Evolutionary conservation across 64 coral and sea anemone species (phyloP), one percentile per base, ranked within the genome.

Genomic region (Anthopleura sola): DNA sequence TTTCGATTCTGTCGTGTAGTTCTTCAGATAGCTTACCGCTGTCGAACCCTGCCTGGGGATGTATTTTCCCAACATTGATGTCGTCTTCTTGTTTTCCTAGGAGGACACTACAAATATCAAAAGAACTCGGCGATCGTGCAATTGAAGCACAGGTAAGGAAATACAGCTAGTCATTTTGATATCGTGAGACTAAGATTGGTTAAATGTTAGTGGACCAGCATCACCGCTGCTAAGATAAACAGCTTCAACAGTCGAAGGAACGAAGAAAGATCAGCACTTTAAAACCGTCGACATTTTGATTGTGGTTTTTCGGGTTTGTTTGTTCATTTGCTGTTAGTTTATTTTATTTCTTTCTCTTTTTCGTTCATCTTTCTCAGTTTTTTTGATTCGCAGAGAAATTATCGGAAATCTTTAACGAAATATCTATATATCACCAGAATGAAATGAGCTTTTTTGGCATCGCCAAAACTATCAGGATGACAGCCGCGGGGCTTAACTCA

Each of bases 31-130:
- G 23, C 19, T 23, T 79, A 23, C 37, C 37, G 1, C 37, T 79
- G 36, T 38, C 76, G 20, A 79, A 15, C 19, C 36, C 36, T 48
- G 14, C 33, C 20, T 77, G 32, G 37, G 21, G 76, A 78, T 78
- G 37, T 40, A 37, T 36, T 79, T 84, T 84, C 31, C 82, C 40
- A 32, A 32, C 50, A 15, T 84, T 84, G 21, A 23, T 58, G 49
- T 80, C n/a, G 40, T 68, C 36, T 46, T 68, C 49, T 9, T 78
- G 71, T 28, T 18, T 75, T 84, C 83, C 47, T 51, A 99, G 97
- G 97, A 94, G 93, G 85, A 99, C 97, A n/a, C 87, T 99, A 26
- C 85, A 88, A n/a, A 99, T 99, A 38, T 94, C 97, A 32, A 91
- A 87, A 83, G 86, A 94, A 82, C 93, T 99, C 24, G 90, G 93